These are phyloP conservation scores for Cylloceria caligata DNA, from an alignment of 2,888 invertebrate species.

Conservation along the genomic window DNA sequence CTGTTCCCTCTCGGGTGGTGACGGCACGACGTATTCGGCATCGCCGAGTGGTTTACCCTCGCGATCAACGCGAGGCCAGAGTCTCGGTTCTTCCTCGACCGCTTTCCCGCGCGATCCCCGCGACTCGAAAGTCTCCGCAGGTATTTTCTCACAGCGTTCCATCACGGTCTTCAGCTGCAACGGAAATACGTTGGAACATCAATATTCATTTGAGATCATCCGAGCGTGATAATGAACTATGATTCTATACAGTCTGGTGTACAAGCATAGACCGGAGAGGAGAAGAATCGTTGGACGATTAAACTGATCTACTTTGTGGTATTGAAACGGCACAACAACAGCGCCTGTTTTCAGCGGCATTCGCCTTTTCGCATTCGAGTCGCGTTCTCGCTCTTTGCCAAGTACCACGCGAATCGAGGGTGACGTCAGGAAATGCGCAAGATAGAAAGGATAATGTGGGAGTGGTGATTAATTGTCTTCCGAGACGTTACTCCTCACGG, in stretches of 20 bases:
- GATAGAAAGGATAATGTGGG: constrained; percentile 77
- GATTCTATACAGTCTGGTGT: neutral
- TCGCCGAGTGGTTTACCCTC: constrained; percentile 88
- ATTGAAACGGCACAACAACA: neutral
- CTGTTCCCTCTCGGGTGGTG: constrained; percentile 89
- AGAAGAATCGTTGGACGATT: neutral
- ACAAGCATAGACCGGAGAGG: neutral
- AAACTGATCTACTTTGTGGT: constrained; percentile 27
- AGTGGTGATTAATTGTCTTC: constrained; percentile 77
- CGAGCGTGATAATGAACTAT: neutral
- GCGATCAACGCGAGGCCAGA: constrained; percentile 87
- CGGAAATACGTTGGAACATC: constrained; percentile 6
- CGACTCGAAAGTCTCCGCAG: constrained; percentile 86
- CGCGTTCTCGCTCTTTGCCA: constrained; percentile 16
- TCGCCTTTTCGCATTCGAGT: neutral
- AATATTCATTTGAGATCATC: constrained; percentile 36
- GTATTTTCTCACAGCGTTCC: constrained; percentile 89
- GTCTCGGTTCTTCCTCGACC: constrained; percentile 83
- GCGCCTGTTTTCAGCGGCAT: neutral
- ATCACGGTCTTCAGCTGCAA: constrained; percentile 89
- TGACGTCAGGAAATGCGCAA: constrained; percentile 70
- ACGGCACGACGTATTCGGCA: constrained; percentile 89
- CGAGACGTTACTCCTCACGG: constrained; percentile 58
- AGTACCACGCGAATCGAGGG: constrained; percentile 47
- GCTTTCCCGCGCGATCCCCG: constrained; percentile 78